Percentiles rank a stretch among this genome's conserved stretches.
Evolutionary conservation across 2,113 vertebrate species (phyloP).

Genomic region (Tichodroma muraria): DNA sequence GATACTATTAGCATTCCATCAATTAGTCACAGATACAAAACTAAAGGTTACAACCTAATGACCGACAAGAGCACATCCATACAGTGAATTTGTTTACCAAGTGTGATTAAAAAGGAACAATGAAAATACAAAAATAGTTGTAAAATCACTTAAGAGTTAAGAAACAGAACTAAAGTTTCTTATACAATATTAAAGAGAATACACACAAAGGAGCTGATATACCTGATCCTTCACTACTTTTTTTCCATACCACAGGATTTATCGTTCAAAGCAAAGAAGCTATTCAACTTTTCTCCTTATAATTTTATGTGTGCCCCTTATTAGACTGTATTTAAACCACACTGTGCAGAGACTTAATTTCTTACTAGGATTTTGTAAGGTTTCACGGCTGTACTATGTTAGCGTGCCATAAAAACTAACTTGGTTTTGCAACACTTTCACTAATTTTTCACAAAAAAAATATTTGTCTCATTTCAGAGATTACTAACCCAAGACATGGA

Average conservation of each 20-base stretch:
- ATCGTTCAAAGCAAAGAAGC: background rate
- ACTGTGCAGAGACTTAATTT: background rate
- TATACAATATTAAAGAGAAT: background rate
- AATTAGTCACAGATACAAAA: background rate
- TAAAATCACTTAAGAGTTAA: background rate
- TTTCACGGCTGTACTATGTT: background rate
- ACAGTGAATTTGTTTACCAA: background rate
- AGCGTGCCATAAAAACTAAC: background rate
- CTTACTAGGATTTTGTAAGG: background rate
- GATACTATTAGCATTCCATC: background rate
- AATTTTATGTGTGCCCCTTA: background rate
- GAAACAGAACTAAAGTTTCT: background rate
- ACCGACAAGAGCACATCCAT: background rate
- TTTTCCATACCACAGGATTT: background rate
- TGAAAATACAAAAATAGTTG: background rate
- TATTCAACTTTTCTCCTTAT: background rate
- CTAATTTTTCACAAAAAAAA: background rate
- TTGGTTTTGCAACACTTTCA: background rate
- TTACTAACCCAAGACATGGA: background rate
- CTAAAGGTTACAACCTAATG: background rate
- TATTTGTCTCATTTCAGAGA: background rate
- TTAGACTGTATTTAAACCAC: background rate
- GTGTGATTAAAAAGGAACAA: background rate
- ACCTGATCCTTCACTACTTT: background rate
- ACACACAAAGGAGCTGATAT: background rate